Percentiles rank a stretch among this genome's conserved stretches.
Conservation (phyloP, 2,113 vertebrate genomes). For the Rhabdornis inornatus region DNA sequence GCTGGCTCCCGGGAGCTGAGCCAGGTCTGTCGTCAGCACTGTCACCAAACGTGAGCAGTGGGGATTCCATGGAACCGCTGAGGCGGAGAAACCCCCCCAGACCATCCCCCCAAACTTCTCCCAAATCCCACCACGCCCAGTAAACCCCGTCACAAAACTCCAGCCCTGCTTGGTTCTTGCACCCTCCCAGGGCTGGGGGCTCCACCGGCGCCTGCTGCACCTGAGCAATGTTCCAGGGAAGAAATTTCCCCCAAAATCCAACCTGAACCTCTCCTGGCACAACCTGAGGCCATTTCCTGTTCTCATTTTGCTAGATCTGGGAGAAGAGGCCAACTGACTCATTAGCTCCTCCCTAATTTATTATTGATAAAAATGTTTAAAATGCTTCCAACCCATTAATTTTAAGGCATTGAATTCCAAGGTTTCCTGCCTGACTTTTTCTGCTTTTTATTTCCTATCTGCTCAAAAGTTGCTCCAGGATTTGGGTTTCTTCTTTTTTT, state of each 20-base stretch:
- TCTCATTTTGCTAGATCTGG: neutral
- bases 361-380: neutral
- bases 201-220: neutral
- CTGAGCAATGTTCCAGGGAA: rapidly evolving
- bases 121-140: rapidly evolving
- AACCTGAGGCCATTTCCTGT: rapidly evolving
- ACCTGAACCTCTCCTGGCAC: neutral
- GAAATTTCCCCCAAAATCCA: neutral
- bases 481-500: neutral
- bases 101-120: rapidly evolving
- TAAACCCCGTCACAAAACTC: rapidly evolving
- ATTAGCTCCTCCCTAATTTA: neutral
- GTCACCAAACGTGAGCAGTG: rapidly evolving
- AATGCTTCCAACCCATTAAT: neutral
- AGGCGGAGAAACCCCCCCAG: neutral
- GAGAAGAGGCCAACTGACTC: neutral
- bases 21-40: neutral
- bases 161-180: rapidly evolving
- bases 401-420: neutral
- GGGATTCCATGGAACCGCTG: rapidly evolving
- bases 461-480: neutral
- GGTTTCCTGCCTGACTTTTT: neutral
- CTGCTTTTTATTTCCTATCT: neutral
- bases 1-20: neutral
- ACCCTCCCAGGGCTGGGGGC: rapidly evolving